Conservation (phyloP, 2,888 invertebrate species). For the Heterodera filipjevi region DNA sequence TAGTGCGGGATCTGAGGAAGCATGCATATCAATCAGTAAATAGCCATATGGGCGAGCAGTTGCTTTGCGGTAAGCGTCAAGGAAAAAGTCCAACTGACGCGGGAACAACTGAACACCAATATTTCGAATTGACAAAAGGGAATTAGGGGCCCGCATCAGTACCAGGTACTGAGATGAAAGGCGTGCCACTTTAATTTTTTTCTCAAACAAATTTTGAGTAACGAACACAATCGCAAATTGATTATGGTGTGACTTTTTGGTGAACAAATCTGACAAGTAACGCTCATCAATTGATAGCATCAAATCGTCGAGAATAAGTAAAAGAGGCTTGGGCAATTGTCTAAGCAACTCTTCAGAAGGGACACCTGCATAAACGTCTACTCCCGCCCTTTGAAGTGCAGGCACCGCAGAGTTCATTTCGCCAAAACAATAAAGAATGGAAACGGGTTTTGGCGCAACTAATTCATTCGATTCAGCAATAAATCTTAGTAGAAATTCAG, state of each 20-base stretch:
- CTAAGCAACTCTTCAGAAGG: conserved; percentile 28
- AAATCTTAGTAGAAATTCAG: too few species aligned
- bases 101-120: conserved; percentile 35
- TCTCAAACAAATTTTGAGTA: conserved; percentile 39
- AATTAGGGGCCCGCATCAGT: conserved; percentile 33
- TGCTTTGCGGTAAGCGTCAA: conserved; percentile 16
- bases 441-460: neutral
- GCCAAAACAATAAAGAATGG: conserved; percentile 16
- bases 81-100: conserved; percentile 15
- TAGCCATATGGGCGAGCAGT: conserved; percentile 32
- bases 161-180: conserved; percentile 37
- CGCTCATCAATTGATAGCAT: conserved; percentile 25
- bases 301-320: conserved; percentile 32
- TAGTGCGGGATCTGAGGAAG: conserved; percentile 19
- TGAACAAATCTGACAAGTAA: conserved; percentile 34
- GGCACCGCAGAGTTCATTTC: neutral
- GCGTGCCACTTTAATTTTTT: conserved; percentile 34
- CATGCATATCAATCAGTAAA: conserved; percentile 35
- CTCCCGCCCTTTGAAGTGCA: conserved; percentile 1
- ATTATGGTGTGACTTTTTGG: conserved; percentile 34
- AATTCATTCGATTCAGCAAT: too few species aligned
- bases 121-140: conserved; percentile 22
- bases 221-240: conserved; percentile 32
- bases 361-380: conserved; percentile 26
- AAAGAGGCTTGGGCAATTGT: neutral